phyloP scores from a whole-genome alignment of 2,797 vertebrate genomes.

The Picus viridis region DNA sequence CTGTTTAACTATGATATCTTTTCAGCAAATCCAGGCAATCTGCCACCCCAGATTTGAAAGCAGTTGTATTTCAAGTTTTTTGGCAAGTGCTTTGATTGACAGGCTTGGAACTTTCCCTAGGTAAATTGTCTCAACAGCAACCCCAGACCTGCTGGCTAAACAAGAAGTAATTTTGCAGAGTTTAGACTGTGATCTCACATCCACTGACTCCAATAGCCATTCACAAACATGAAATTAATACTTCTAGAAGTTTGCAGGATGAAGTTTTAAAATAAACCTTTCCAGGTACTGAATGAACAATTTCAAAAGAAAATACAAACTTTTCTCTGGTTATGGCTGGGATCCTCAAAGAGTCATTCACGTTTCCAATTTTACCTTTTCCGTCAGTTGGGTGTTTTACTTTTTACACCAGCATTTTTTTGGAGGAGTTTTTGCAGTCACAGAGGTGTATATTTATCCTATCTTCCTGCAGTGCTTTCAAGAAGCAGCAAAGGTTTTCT shows the following conservation, averaged over 20 bases:
- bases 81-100: neutral
- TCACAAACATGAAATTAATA: neutral
- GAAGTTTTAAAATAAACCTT: constrained; percentile 3
- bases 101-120: neutral
- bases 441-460: neutral
- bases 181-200: neutral
- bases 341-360: neutral
- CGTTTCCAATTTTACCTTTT: neutral
- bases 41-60: neutral
- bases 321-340: neutral
- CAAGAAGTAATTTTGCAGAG: neutral
- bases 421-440: neutral
- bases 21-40: neutral
- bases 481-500: neutral
- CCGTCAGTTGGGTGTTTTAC: neutral
- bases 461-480: neutral
- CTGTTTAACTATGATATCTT: neutral
- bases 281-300: neutral
- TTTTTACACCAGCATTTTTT: neutral
- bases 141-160: neutral
- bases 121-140: neutral
- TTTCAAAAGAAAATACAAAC: neutral
- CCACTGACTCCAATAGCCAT: neutral
- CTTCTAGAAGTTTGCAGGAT: neutral
- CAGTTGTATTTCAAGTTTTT: neutral